Conservation (phyloP, 2,113 vertebrate genomes). For the Rynchops niger region DNA sequence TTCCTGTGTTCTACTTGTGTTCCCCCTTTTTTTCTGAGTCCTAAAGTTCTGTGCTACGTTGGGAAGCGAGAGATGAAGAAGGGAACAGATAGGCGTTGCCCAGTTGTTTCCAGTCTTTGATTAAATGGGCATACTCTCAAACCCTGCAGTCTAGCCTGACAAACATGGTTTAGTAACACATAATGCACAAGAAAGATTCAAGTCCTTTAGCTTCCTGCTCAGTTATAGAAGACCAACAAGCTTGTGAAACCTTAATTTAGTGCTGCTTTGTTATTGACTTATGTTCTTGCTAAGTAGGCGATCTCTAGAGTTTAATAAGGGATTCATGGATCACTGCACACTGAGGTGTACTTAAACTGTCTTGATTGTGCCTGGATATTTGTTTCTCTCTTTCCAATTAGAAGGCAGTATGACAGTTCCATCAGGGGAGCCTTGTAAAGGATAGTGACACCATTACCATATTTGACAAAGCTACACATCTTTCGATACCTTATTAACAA, state of each 20-base stretch:
- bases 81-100: neutral
- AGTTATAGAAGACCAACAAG: neutral
- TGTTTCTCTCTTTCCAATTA: neutral
- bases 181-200: neutral
- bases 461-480: neutral
- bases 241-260: slow-evolving; percentile 19
- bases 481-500: neutral
- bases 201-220: neutral
- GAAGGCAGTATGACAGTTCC: neutral
- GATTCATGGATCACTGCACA: slow-evolving; percentile 29
- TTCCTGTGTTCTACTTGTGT: neutral
- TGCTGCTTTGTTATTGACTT: slow-evolving; percentile 37
- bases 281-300: neutral
- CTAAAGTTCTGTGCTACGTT: neutral
- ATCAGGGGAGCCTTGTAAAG: neutral
- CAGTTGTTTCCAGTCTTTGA: neutral
- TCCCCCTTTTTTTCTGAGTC: neutral
- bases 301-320: slow-evolving; percentile 12
- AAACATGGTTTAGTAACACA: neutral
- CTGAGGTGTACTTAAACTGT: slow-evolving; percentile 17
- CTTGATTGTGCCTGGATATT: neutral
- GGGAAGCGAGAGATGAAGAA: neutral
- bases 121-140: neutral
- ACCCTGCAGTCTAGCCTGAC: neutral
- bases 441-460: neutral